Base-by-base conservation (phyloP, 2,888 invertebrate species). In the Morpho helenor region DNA sequence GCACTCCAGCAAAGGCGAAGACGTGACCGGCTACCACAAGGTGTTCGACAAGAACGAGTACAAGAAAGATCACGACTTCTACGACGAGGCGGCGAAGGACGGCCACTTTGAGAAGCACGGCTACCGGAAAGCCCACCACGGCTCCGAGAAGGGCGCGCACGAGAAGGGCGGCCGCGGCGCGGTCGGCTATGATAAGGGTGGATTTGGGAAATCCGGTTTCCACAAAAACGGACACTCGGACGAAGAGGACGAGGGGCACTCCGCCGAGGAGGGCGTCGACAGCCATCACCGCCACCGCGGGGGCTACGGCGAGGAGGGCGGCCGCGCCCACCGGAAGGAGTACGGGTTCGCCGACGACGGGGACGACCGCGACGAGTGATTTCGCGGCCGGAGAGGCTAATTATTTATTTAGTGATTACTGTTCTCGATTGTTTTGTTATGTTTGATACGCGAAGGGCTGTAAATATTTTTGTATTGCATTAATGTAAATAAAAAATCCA, bases 31-130 rank as follows among this genome's bases (percentile, higher is more conserved):
- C 16, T 95, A 92, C 84, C 94, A 94, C 78, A 94, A 94, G 70
- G 93, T 94, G 1, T 94, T 93, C 80, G 92, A 93, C 80, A 95
- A 95, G 86, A 94, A 95, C 73, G 95, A 95, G 77, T 95, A 92
- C 88, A 94, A 95, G 78, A 95, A 95, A 73, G 94, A 95, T 71
- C 94, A 94, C 67, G 93, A 93, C 69, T 95, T 95, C 83, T 95
- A 95, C 75, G 95, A 95, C 71, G 94, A 94, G 52, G 92, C 93
- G 39, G 93, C 95, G 73, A 92, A 93, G 54, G 92, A 91, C 52
- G 95, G 94, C 0, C 91, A 93, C 73, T 93, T 92, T 73, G 92
- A 93, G 61, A 94, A 94, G 71, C 92, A 94, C 73, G 93, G 91
- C 1, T 87, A 91, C 63, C 84, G 87, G 61, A 85, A 93, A 60